Conservation (phyloP, 2,113 vertebrate genomes). For the Periophthalmus modestus region DNA sequence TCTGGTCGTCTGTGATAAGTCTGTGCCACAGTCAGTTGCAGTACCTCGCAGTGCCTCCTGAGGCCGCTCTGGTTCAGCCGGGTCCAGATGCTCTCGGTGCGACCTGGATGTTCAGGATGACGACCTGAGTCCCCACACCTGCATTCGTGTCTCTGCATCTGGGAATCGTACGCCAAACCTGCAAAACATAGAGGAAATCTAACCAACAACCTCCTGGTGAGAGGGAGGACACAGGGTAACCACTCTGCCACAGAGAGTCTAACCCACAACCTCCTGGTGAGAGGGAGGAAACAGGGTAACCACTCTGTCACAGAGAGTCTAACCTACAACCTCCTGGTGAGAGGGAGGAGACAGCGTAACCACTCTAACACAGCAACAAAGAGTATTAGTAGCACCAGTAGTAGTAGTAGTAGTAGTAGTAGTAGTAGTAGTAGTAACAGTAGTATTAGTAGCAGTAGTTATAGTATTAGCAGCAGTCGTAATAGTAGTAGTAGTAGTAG, state of each 20-base stretch:
- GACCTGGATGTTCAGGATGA: slow-evolving; percentile 85
- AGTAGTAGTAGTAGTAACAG: neutral
- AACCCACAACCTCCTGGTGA: neutral
- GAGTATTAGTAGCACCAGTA: too few relatives aligned
- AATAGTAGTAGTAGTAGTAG: neutral
- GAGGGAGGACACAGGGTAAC: too few relatives aligned
- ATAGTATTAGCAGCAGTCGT: neutral
- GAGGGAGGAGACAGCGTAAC: too few relatives aligned
- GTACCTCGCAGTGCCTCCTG: slow-evolving; percentile 86
- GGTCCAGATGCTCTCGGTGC: slow-evolving; percentile 92
- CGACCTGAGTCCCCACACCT: slow-evolving; percentile 88
- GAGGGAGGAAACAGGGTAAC: too few relatives aligned
- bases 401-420: neutral
- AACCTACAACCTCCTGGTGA: neutral
- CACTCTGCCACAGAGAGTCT: too few relatives aligned
- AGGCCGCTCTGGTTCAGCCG: slow-evolving; percentile 88
- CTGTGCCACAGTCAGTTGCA: neutral
- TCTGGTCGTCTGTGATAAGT: too few relatives aligned
- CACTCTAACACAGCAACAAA: too few relatives aligned
- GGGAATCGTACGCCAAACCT: slow-evolving; percentile 91
- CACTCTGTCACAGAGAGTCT: too few relatives aligned
- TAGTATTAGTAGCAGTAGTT: neutral
- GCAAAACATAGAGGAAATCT: neutral
- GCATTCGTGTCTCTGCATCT: slow-evolving; percentile 93
- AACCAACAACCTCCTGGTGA: neutral